Percentiles rank a stretch among this genome's conserved stretches.
Conservation (phyloP, 2,113 vertebrate species). For the Syngnathus typhle region DNA sequence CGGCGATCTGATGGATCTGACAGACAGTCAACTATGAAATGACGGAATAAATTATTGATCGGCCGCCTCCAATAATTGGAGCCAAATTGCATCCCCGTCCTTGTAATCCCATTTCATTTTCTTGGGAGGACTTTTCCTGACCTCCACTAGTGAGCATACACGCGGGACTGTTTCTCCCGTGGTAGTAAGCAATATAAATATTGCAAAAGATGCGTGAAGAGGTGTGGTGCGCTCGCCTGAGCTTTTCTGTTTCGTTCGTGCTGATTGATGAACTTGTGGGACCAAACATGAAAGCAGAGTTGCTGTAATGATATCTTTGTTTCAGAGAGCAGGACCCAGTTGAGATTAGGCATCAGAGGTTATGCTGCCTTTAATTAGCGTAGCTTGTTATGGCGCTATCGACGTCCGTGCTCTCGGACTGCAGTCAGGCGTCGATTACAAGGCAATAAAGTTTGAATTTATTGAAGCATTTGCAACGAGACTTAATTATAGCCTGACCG, state of each 20-base stretch:
- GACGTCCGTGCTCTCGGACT: constrained; percentile 2
- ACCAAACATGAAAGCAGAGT: constrained; percentile 1
- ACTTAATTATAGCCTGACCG: background rate
- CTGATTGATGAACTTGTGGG: background rate
- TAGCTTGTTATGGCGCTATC: constrained; percentile 3
- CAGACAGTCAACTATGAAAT: no score
- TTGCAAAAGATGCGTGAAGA: background rate
- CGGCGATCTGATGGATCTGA: no score
- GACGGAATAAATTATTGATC: no score
- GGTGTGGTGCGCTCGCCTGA: no score
- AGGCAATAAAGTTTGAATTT: background rate
- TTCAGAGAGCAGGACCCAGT: background rate
- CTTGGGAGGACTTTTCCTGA: no score
- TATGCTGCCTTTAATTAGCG: constrained; percentile 23
- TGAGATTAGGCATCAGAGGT: background rate
- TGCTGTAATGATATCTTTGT: background rate
- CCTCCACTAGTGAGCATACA: no score
- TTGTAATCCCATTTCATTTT: no score
- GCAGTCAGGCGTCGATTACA: background rate
- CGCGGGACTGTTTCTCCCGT: no score
- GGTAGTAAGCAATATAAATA: no score
- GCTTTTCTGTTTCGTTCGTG: no score
- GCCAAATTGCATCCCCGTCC: no score
- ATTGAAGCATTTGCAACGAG: background rate
- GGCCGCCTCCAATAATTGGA: no score